Percentiles rank a stretch among this genome's conserved stretches.
Evolutionary conservation across 2,888 invertebrate genomes (phyloP).

Genomic region (Melanostoma mellinum): DNA sequence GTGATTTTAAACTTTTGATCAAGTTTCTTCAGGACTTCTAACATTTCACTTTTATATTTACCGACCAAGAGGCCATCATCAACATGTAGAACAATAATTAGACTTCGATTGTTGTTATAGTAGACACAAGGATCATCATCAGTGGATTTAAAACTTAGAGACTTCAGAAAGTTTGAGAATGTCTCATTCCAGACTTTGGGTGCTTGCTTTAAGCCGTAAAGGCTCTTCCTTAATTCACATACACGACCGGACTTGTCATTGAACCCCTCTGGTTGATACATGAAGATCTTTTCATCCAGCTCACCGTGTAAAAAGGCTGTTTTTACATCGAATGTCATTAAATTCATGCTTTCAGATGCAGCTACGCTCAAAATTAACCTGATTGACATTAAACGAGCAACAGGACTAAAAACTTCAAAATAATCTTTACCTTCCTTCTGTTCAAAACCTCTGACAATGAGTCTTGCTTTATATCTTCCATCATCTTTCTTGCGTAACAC

Average conservation of each 20-base stretch:
- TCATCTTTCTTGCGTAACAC: background rate
- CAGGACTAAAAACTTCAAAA: background rate
- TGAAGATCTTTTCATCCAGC: background rate
- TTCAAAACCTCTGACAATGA: too few relatives aligned
- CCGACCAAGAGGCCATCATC: conserved; percentile 6
- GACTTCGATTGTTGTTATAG: background rate
- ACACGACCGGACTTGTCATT: background rate
- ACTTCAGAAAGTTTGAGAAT: background rate
- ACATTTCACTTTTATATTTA: background rate
- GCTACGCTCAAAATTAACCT: background rate
- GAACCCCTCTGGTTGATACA: conserved; percentile 1
- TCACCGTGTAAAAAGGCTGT: too few relatives aligned
- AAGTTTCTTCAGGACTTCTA: too few relatives aligned
- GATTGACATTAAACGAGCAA: background rate
- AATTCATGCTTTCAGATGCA: too few relatives aligned
- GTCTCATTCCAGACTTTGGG: background rate
- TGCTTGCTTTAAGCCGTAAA: background rate
- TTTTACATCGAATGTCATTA: too few relatives aligned
- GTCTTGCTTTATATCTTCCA: too few relatives aligned
- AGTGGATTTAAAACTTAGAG: background rate
- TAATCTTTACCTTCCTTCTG: background rate
- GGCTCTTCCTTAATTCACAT: background rate
- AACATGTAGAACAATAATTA: background rate
- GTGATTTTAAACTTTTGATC: too few relatives aligned
- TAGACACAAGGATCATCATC: conserved; percentile 9